Percentiles rank a stretch among this genome's conserved stretches.
Conservation (phyloP, 1,140 invertebrate species). For the Heliconius congener region DNA sequence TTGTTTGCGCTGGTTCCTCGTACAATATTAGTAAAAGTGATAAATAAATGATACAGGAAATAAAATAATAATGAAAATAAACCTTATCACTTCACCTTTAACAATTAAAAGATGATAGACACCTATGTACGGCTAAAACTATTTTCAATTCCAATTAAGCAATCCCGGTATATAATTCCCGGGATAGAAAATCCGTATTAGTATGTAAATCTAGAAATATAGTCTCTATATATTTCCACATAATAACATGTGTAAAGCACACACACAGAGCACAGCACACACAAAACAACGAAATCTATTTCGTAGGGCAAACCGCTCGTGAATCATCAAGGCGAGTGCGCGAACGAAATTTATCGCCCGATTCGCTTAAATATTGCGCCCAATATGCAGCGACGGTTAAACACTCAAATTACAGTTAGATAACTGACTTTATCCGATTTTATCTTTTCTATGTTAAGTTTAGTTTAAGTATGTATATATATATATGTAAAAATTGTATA, state of each 20-base stretch:
- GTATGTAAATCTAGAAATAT: too few relatives aligned
- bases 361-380: constrained; percentile 42
- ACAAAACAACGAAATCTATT: constrained; percentile 34
- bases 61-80: neutral
- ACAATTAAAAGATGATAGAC: too few relatives aligned
- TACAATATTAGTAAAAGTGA: neutral
- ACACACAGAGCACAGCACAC: constrained; percentile 3
- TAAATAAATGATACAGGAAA: neutral
- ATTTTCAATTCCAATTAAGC: too few relatives aligned
- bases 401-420: constrained; percentile 38
- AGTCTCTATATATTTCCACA: neutral
- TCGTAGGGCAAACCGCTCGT: constrained; percentile 31
- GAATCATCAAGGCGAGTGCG: constrained; percentile 37
- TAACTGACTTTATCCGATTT: constrained; percentile 27
- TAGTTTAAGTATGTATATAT: too few relatives aligned
- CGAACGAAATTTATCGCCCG: constrained; percentile 38
- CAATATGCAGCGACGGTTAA: constrained; percentile 38
- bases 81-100: too few relatives aligned
- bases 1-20: constrained; percentile 20
- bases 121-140: too few relatives aligned
- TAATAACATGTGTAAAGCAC: constrained; percentile 20
- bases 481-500: too few relatives aligned
- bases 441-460: constrained; percentile 1
- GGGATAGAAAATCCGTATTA: too few relatives aligned
- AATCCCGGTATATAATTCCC: too few relatives aligned